phyloP scores from a whole-genome alignment of 2,797 vertebrate species.

The Chelon auratus region DNA sequence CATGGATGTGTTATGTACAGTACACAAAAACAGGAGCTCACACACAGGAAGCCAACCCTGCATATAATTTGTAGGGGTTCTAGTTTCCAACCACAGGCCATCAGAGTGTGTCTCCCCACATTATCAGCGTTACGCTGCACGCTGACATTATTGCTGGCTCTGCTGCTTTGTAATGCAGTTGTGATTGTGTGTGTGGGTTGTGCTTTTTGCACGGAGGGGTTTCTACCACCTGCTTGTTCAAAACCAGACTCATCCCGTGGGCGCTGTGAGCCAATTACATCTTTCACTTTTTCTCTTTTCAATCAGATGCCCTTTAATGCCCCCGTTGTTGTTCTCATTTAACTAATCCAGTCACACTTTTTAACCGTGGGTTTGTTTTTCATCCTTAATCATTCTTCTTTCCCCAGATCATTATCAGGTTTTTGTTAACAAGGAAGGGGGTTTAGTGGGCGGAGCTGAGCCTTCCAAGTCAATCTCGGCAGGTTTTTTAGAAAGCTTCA shows the following conservation, averaged over 20 bases:
- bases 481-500: slow-evolving; percentile 37
- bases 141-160: slow-evolving; percentile 51
- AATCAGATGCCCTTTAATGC: slow-evolving; percentile 57
- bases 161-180: slow-evolving; percentile 53
- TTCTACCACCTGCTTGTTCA: slow-evolving; percentile 44
- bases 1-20: slow-evolving; percentile 31
- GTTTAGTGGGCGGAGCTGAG: slow-evolving; percentile 18
- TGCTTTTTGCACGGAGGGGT: not conserved
- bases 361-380: slow-evolving; percentile 50
- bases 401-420: slow-evolving; percentile 9
- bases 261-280: slow-evolving; percentile 36
- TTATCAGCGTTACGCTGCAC: slow-evolving; percentile 44
- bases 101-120: slow-evolving; percentile 54
- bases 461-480: slow-evolving; percentile 41
- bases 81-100: slow-evolving; percentile 51
- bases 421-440: slow-evolving; percentile 17
- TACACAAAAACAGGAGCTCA: slow-evolving; percentile 11
- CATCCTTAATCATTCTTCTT: slow-evolving; percentile 32
- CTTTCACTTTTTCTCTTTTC: slow-evolving; percentile 35
- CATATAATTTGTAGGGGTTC: slow-evolving; percentile 46
- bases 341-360: slow-evolving; percentile 64
- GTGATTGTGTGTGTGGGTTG: slow-evolving; percentile 9
- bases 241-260: slow-evolving; percentile 42
- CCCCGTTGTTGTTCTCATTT: slow-evolving; percentile 54
- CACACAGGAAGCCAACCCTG: slow-evolving; percentile 30